Evolutionary conservation across 2,113 vertebrate genomes (phyloP).

Genomic region (Ceyx melanurus): DNA sequence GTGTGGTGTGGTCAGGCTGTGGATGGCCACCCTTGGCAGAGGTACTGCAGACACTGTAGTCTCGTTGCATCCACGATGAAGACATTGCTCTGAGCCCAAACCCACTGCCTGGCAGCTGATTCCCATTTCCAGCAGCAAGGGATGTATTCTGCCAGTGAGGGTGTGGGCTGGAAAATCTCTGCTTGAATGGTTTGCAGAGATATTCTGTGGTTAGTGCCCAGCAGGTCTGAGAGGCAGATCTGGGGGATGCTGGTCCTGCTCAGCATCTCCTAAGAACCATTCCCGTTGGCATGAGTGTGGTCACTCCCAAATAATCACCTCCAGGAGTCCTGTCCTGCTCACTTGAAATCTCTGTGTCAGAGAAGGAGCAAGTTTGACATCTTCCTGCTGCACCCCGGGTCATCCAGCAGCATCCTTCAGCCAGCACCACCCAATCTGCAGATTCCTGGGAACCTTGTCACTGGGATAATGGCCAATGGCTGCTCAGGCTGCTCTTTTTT

Average conservation of each 20-base stretch:
- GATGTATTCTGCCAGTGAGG: not conserved
- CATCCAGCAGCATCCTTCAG: not conserved
- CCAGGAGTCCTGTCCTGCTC: not conserved
- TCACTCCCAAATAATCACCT: not conserved
- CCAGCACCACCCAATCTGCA: not conserved
- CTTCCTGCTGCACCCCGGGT: not conserved
- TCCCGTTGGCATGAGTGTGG: not conserved
- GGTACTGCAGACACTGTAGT: not conserved
- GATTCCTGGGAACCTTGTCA: too few species aligned
- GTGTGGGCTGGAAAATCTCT: not conserved
- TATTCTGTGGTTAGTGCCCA: not conserved
- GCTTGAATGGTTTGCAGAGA: not conserved
- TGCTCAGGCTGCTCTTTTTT: not conserved
- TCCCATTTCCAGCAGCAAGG: not conserved
- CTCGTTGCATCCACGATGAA: not conserved
- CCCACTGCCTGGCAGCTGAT: not conserved
- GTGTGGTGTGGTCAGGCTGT: fast-evolving
- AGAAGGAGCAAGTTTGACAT: not conserved
- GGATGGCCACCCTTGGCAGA: not conserved
- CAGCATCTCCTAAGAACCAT: not conserved
- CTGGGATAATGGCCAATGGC: not conserved
- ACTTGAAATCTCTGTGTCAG: not conserved
- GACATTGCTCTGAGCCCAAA: not conserved
- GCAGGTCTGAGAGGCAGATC: not conserved
- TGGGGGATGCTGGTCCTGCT: not conserved